Conservation (phyloP, 2,113 vertebrate species). For the Podarcis cretensis region DNA sequence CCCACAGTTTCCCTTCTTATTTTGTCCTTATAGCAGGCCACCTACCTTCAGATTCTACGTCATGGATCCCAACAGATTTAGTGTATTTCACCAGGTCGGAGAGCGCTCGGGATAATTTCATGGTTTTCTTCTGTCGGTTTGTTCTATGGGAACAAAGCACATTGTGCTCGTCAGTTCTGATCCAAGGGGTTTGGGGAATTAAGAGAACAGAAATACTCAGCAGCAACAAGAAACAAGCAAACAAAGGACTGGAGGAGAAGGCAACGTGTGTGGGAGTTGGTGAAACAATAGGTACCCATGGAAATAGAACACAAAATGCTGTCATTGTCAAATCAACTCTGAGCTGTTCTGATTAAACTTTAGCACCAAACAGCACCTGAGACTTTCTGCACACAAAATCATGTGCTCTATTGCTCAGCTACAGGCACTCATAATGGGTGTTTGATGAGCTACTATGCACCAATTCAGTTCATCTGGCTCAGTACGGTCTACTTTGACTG, state of each 20-base stretch:
- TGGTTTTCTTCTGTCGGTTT: slow-evolving; percentile 89
- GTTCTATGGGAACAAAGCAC: slow-evolving; percentile 56
- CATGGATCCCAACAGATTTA: slow-evolving; percentile 89
- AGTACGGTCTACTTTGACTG: too few species aligned
- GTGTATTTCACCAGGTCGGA: slow-evolving; percentile 98
- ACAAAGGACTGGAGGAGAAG: neutral
- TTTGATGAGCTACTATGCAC: too few species aligned
- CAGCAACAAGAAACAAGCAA: neutral
- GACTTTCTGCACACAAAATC: too few species aligned
- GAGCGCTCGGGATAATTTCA: slow-evolving; percentile 94
- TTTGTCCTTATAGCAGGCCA: slow-evolving; percentile 1
- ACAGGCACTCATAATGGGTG: too few species aligned
- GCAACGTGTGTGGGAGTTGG: neutral
- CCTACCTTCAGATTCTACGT: slow-evolving; percentile 91
- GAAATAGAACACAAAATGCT: neutral
- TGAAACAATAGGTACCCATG: neutral
- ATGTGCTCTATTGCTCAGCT: too few species aligned
- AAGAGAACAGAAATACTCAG: neutral
- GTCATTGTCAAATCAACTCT: neutral
- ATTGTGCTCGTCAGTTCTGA: neutral
- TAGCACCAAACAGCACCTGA: neutral
- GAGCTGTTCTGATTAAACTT: neutral
- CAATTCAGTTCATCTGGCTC: too few species aligned
- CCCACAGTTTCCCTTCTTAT: neutral
- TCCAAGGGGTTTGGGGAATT: too few species aligned